Percentiles rank a stretch among this genome's conserved stretches.
phyloP scores from a whole-genome alignment of 1,140 invertebrate species.

The Campoletis sonorensis region DNA sequence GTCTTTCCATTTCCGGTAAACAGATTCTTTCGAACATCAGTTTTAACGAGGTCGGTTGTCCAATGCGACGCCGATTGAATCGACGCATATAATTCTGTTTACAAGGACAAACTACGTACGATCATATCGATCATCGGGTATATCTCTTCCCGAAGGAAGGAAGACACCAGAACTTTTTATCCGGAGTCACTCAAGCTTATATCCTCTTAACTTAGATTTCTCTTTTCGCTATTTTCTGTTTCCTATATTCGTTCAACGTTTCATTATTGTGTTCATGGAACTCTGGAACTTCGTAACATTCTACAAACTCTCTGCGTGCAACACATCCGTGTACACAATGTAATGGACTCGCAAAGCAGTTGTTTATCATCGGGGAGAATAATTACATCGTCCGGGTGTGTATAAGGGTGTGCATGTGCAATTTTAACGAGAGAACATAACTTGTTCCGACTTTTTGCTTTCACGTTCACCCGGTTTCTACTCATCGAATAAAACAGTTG shows the following conservation, averaged over 20 bases:
- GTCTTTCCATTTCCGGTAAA: conserved; percentile 21
- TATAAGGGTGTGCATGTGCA: not conserved
- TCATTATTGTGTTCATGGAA: conserved; percentile 4
- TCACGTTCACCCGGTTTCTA: not conserved
- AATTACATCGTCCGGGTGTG: not conserved
- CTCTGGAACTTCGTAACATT: not conserved
- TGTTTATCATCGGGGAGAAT: conserved; percentile 18
- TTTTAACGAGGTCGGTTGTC: conserved; percentile 12
- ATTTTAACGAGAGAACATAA: conserved; percentile 13
- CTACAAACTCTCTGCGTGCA: not conserved
- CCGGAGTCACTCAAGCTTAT: conserved; percentile 19
- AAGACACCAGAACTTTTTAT: conserved; percentile 14
- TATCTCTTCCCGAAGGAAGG: not conserved
- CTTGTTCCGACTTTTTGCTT: not conserved
- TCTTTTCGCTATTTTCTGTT: not conserved
- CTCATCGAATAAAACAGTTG: conserved; percentile 32
- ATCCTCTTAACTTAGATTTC: conserved; percentile 26
- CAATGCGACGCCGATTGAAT: conserved; percentile 15
- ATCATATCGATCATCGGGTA: conserved; percentile 18
- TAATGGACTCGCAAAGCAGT: not conserved
- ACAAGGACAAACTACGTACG: conserved; percentile 7
- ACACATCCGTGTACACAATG: not conserved
- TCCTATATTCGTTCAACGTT: not conserved
- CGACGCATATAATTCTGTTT: conserved; percentile 35
- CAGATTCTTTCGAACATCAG: conserved; percentile 33